A percentile compares a stretch with the other conserved stretches of the same genome.
Evolutionary conservation across 92 coral and sea anemone genomes (phyloP).

Genomic region (Palythoa heliodiscus): DNA sequence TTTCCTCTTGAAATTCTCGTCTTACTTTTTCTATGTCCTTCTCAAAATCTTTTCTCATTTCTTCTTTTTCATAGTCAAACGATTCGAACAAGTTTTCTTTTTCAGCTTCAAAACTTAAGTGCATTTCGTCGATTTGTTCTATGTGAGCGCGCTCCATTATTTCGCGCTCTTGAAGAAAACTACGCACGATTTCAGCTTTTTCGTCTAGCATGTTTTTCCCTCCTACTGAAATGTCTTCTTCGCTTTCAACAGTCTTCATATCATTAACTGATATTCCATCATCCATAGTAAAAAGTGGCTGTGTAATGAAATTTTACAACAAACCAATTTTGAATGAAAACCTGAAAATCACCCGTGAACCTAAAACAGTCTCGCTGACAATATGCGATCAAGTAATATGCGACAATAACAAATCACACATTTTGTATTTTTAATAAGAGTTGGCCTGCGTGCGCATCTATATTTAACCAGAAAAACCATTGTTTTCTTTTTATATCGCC

Average conservation of each 20-base stretch:
- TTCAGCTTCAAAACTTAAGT: slow-evolving; percentile 79
- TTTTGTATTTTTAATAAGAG: slow-evolving; percentile 11
- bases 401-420: not conserved
- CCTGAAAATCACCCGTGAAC: not conserved
- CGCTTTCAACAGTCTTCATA: slow-evolving; percentile 37
- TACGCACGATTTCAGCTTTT: slow-evolving; percentile 93
- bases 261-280: slow-evolving; percentile 29
- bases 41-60: slow-evolving; percentile 84
- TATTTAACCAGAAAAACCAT: slow-evolving; percentile 19
- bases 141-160: slow-evolving; percentile 80
- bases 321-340: not conserved
- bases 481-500: not conserved
- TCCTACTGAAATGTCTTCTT: slow-evolving; percentile 54
- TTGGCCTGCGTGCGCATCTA: slow-evolving; percentile 30
- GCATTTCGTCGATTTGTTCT: slow-evolving; percentile 86
- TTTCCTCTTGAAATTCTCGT: slow-evolving; percentile 90
- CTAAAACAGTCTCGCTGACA: slow-evolving; percentile 23
- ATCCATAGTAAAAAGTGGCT: slow-evolving; percentile 1
- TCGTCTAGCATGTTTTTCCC: slow-evolving; percentile 74
- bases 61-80: slow-evolving; percentile 90
- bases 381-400: not conserved
- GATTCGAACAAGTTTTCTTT: slow-evolving; percentile 81
- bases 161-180: slow-evolving; percentile 93
- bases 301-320: not conserved
- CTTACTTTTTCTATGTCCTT: slow-evolving; percentile 94